Conservation (phyloP, 1,140 invertebrate species). For the Druon quercuslanigerum region DNA sequence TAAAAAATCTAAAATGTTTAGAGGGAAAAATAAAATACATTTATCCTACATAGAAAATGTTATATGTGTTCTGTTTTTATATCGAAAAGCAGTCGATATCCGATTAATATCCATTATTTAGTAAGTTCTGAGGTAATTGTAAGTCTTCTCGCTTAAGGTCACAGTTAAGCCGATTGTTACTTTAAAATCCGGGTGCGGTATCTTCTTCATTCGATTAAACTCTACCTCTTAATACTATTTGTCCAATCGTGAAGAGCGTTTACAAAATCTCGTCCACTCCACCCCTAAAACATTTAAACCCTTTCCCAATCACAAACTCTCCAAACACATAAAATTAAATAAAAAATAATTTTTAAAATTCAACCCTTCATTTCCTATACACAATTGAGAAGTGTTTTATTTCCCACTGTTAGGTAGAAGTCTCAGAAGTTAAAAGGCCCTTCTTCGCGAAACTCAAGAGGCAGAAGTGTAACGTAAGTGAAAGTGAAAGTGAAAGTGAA, state of each 20-base stretch:
- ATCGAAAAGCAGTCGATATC: neutral
- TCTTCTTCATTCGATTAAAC: conserved; percentile 40
- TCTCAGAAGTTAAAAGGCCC: neutral
- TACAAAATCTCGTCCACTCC: neutral
- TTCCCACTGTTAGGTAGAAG: conserved; percentile 1
- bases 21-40: neutral
- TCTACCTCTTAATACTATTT: neutral
- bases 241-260: neutral
- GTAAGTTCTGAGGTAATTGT: conserved; percentile 50
- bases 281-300: neutral
- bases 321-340: neutral
- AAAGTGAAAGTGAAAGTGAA: conserved; percentile 17
- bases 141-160: conserved; percentile 68
- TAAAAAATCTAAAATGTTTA: too few relatives aligned
- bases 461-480: neutral
- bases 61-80: conserved; percentile 5
- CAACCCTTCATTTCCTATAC: neutral
- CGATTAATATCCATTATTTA: neutral
- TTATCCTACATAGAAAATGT: neutral
- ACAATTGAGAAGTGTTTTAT: neutral
- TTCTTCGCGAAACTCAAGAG: conserved; percentile 40
- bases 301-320: neutral
- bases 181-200: conserved; percentile 51
- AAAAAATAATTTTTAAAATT: conserved; percentile 14
- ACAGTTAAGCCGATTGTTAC: conserved; percentile 69